phyloP scores from a whole-genome alignment of 2,113 vertebrate species.

The Datnioides undecimradiatus region DNA sequence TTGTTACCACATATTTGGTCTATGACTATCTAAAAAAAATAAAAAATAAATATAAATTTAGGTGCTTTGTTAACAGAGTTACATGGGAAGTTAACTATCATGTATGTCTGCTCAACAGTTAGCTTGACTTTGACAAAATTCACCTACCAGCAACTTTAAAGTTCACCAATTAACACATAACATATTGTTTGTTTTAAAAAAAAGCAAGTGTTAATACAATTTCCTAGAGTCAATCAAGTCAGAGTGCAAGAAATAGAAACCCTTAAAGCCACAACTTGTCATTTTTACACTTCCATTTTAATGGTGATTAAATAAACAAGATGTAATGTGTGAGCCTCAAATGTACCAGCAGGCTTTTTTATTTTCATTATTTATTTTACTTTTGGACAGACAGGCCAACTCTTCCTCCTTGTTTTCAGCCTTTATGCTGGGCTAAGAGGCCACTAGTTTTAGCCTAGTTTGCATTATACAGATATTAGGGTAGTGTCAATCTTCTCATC shows the following conservation, averaged over 20 bases:
- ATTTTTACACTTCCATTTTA: background rate
- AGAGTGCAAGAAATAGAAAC: background rate
- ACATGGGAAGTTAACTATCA: background rate
- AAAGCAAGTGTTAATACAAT: background rate
- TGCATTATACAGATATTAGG: no score
- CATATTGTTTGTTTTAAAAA: background rate
- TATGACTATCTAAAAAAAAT: no score
- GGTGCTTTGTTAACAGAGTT: no score
- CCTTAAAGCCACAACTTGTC: background rate
- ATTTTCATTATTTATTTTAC: background rate
- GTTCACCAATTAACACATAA: background rate
- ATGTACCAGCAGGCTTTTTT: background rate
- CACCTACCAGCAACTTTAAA: background rate
- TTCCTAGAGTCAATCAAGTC: background rate
- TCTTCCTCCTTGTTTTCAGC: background rate
- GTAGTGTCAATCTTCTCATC: background rate
- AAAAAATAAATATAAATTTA: no score
- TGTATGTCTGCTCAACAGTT: background rate
- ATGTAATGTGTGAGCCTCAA: background rate
- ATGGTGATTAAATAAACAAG: background rate
- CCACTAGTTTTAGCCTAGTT: background rate
- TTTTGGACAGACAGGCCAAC: background rate
- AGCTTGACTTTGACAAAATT: background rate
- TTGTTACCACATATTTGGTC: no score
- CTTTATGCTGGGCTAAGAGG: background rate